These are phyloP conservation scores for Seriola aureovittata DNA, from an alignment of 2,113 vertebrate genomes.

Conservation along the genomic window DNA sequence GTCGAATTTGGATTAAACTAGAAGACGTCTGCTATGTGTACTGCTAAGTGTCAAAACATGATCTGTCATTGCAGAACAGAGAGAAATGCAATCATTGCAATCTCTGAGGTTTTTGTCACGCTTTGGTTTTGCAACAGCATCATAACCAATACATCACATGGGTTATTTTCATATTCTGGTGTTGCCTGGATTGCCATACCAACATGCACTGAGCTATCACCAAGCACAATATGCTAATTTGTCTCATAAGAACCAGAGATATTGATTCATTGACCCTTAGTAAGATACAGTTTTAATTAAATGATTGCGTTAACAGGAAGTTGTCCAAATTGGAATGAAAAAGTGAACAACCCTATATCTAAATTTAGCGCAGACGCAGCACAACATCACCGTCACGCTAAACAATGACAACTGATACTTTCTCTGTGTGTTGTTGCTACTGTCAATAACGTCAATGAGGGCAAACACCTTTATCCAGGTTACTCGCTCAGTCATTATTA, in stretches of 20 bases:
- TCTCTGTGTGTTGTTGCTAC: constrained; percentile 1
- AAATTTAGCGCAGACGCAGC: neutral
- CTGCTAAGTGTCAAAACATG: neutral
- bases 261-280: neutral
- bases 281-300: neutral
- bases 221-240: neutral
- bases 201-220: neutral
- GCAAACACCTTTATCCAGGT: constrained; percentile 17
- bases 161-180: neutral
- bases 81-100: neutral
- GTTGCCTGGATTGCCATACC: neutral
- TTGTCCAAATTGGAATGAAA: neutral
- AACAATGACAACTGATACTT: neutral
- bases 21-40: no score
- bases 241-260: neutral
- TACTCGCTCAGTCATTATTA: constrained; percentile 14
- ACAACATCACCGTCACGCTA: neutral
- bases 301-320: neutral
- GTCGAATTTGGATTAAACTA: no score
- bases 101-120: neutral
- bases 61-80: neutral
- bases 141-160: neutral
- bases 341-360: neutral
- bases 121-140: neutral
- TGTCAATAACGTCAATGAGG: constrained; percentile 20